Conservation (phyloP, 2,888 invertebrate genomes). For the Lumbricus terrestris region DNA sequence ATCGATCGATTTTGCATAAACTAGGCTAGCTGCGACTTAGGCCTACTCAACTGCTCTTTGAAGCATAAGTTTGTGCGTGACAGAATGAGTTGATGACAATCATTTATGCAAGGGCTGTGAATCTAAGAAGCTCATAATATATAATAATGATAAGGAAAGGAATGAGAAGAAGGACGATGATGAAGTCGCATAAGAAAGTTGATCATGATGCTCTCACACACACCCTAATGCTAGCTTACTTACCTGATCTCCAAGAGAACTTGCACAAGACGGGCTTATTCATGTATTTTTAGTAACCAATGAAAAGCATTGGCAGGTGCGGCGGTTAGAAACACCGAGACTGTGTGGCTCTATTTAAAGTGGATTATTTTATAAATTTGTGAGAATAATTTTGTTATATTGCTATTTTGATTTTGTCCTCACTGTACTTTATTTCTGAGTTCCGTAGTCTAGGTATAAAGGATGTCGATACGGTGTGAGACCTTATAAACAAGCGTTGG, state of each 20-base stretch:
- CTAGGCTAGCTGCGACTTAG: too few species aligned
- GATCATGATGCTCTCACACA: neutral
- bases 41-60: too few species aligned
- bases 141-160: too few species aligned
- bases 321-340: neutral
- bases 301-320: constrained; percentile 11
- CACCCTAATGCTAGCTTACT: neutral
- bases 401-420: neutral
- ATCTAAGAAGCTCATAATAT: too few species aligned
- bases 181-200: too few species aligned
- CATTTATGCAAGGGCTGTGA: too few species aligned
- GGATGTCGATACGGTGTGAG: neutral
- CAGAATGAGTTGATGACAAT: too few species aligned
- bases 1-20: too few species aligned
- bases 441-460: neutral
- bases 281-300: constrained; percentile 10
- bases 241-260: neutral
- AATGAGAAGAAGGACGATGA: too few species aligned
- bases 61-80: too few species aligned
- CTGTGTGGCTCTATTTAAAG: neutral
- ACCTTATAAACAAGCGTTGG: neutral
- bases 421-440: neutral
- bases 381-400: neutral
- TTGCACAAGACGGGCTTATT: neutral
- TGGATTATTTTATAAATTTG: neutral